Evolutionary conservation across 2,113 vertebrate species (phyloP).

Genomic region (Stomatorhinus ivindoensis): DNA sequence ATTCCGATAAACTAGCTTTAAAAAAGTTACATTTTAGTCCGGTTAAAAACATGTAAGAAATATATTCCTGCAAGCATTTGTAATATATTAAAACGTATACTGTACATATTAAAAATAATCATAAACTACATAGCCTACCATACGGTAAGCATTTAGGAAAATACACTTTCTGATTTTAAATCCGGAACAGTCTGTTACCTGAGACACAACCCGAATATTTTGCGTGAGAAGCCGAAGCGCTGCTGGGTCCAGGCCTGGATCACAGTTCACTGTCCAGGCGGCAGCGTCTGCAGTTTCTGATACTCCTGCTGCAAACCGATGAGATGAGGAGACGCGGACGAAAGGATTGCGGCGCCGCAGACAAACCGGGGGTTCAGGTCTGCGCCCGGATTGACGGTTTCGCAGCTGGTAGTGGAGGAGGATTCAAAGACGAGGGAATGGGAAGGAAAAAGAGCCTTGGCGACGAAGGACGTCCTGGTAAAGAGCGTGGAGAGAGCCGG

Average conservation of each 20-base stretch:
- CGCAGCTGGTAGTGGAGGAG: conserved; percentile 40
- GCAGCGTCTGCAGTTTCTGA: conserved; percentile 54
- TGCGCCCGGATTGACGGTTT: conserved; percentile 42
- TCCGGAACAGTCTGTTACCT: not conserved
- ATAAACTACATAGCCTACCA: not conserved
- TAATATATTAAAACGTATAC: not conserved
- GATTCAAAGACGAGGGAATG: conserved; percentile 47
- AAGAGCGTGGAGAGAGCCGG: conserved; percentile 64
- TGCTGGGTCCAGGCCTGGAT: no score
- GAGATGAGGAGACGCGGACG: conserved; percentile 49
- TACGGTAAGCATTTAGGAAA: not conserved
- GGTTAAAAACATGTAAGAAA: not conserved
- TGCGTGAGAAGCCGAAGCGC: not conserved
- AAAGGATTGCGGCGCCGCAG: conserved; percentile 51
- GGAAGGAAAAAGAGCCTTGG: conserved; percentile 55
- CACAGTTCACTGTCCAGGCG: conserved; percentile 43
- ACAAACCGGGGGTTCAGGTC: conserved; percentile 40
- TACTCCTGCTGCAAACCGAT: conserved; percentile 57
- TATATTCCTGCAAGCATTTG: not conserved
- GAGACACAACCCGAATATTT: conserved; percentile 7
- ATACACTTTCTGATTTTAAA: not conserved
- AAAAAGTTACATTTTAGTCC: not conserved
- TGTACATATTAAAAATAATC: not conserved
- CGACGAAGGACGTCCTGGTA: conserved; percentile 49
- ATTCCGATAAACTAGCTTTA: conserved; percentile 20